phyloP scores from a whole-genome alignment of 2,888 invertebrate species.

The Strigamia crassipes region DNA sequence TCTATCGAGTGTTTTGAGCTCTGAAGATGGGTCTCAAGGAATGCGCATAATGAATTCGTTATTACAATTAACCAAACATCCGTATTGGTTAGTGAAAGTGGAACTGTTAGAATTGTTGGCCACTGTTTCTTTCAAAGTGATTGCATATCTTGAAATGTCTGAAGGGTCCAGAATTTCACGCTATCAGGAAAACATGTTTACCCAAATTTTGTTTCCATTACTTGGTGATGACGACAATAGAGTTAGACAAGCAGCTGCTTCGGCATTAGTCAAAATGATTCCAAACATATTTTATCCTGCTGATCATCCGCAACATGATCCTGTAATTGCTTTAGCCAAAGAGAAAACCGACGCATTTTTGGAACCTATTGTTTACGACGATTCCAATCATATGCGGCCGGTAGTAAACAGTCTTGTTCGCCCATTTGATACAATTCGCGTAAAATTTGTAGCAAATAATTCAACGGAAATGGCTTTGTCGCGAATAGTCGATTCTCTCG shows the following conservation, averaged over 20 bases:
- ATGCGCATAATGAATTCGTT: constrained; percentile 68
- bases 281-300: constrained; percentile 58
- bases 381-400: constrained; percentile 59
- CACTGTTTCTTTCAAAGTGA: constrained; percentile 66
- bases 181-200: constrained; percentile 67
- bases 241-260: constrained; percentile 73
- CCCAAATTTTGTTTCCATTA: constrained; percentile 68
- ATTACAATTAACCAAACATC: constrained; percentile 69
- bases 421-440: constrained; percentile 54
- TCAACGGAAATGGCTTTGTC: constrained; percentile 65
- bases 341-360: constrained; percentile 56
- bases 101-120: constrained; percentile 69
- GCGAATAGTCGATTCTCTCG: constrained; percentile 64
- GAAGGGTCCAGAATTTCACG: constrained; percentile 39
- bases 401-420: constrained; percentile 63
- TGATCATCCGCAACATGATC: constrained; percentile 63
- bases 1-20: constrained; percentile 67
- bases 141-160: constrained; percentile 63
- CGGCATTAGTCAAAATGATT: constrained; percentile 65
- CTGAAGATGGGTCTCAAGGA: constrained; percentile 65
- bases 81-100: constrained; percentile 85
- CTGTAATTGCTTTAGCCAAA: constrained; percentile 64
- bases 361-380: constrained; percentile 56
- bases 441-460: constrained; percentile 50
- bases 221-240: constrained; percentile 77